Conservation (phyloP, 2,888 invertebrate genomes). For the Callosobruchus maculatus region DNA sequence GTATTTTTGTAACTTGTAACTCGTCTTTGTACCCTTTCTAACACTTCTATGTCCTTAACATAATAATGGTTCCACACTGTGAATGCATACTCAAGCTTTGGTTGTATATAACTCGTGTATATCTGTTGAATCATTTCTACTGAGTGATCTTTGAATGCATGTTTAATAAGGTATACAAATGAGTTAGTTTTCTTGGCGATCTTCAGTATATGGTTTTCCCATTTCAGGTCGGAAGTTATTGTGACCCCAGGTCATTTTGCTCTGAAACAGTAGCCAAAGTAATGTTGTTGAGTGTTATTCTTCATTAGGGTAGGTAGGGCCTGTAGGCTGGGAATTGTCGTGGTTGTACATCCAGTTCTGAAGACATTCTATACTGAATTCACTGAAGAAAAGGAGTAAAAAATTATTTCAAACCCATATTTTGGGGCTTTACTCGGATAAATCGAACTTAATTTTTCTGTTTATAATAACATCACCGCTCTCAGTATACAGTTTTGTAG, state of each 20-base stretch:
- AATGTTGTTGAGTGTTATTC: not conserved
- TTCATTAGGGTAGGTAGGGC: not conserved
- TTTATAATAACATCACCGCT: no score
- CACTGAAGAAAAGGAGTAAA: no score
- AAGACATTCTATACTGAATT: no score
- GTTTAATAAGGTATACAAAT: not conserved
- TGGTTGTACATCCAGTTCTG: not conserved
- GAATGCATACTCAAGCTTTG: not conserved
- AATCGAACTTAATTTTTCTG: no score
- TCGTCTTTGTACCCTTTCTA: conserved; percentile 2
- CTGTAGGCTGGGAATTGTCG: not conserved
- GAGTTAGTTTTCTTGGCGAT: conserved; percentile 1
- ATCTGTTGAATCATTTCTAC: not conserved
- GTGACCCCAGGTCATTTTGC: not conserved
- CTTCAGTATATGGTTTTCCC: not conserved
- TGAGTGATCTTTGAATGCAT: not conserved
- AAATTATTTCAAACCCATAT: no score
- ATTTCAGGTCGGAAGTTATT: not conserved
- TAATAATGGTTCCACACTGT: conserved; percentile 1
- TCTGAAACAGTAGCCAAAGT: not conserved
- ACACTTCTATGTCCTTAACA: not conserved
- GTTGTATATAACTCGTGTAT: not conserved
- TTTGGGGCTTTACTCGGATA: no score
- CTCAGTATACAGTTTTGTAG: no score
- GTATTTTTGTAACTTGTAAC: no score